phyloP scores from a whole-genome alignment of 2,797 vertebrate genomes.

The Rhinichthys osculus region DNA sequence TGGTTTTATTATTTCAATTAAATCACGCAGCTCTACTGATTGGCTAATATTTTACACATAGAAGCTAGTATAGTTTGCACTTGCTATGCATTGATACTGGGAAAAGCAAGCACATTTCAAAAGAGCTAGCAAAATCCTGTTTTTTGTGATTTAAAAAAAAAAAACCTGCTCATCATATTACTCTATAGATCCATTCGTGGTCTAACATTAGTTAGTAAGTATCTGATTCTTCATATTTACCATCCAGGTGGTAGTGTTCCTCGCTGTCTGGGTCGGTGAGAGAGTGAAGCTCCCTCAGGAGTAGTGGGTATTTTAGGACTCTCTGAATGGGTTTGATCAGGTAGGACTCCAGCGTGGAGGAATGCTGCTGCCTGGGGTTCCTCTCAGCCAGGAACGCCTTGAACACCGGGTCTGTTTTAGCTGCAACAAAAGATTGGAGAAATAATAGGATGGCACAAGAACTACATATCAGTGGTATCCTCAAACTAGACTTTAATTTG shows the following conservation, averaged over 20 bases:
- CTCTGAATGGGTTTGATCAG: constrained; percentile 99
- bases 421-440: constrained; percentile 67
- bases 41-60: neutral
- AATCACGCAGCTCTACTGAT: neutral
- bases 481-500: neutral
- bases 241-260: constrained; percentile 95
- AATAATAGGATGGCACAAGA: neutral
- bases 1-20: neutral
- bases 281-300: constrained; percentile 90
- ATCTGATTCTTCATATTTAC: constrained; percentile 70
- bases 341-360: constrained; percentile 94
- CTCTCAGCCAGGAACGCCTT: constrained; percentile 93
- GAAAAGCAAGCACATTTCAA: neutral
- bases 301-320: constrained; percentile 94
- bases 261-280: constrained; percentile 93
- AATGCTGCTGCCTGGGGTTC: constrained; percentile 93
- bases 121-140: neutral
- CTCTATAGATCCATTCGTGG: neutral
- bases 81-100: neutral
- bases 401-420: constrained; percentile 91
- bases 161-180: neutral
- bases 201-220: neutral
- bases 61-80: neutral
- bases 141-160: neutral
- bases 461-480: neutral